These are phyloP conservation scores for Globicephala melas DNA, from an alignment of 2,113 vertebrate genomes.

Conservation along the genomic window DNA sequence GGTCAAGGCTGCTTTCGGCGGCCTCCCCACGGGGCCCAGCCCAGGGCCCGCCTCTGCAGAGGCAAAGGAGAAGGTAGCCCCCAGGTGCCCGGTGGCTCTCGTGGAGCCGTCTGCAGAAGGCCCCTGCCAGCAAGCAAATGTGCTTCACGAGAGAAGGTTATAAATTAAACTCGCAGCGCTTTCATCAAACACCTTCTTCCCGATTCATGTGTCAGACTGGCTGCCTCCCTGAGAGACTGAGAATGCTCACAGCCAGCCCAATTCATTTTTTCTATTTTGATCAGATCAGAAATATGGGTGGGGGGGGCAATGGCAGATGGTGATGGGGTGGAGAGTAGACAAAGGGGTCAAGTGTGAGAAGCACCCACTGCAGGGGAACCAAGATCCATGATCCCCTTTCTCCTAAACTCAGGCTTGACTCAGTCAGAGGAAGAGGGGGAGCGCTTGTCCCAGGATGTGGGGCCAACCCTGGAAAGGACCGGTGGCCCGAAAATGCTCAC, in stretches of 20 bases:
- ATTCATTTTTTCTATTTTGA: neutral
- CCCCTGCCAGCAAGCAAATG: neutral
- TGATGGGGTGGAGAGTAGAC: neutral
- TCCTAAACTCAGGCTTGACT: neutral
- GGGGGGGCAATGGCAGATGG: neutral
- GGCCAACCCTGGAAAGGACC: neutral
- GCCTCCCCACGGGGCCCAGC: neutral
- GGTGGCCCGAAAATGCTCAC: neutral
- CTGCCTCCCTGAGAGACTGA: neutral
- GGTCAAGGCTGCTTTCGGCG: neutral
- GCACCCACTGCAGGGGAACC: neutral
- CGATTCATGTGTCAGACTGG: neutral
- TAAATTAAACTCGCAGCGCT: constrained; percentile 14
- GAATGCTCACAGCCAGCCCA: neutral
- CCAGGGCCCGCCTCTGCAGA: neutral
- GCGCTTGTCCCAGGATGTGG: neutral
- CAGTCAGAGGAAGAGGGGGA: neutral
- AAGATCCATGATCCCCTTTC: neutral
- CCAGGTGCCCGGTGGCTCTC: neutral
- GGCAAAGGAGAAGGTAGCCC: too few relatives aligned
- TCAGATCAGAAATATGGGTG: neutral
- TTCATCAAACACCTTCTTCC: constrained; percentile 16
- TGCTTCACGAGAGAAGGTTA: neutral
- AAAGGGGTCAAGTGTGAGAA: neutral
- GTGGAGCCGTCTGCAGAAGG: neutral